These are phyloP conservation scores for Norana najaformis DNA, from an alignment of 2,888 invertebrate genomes.

Conservation along the genomic window DNA sequence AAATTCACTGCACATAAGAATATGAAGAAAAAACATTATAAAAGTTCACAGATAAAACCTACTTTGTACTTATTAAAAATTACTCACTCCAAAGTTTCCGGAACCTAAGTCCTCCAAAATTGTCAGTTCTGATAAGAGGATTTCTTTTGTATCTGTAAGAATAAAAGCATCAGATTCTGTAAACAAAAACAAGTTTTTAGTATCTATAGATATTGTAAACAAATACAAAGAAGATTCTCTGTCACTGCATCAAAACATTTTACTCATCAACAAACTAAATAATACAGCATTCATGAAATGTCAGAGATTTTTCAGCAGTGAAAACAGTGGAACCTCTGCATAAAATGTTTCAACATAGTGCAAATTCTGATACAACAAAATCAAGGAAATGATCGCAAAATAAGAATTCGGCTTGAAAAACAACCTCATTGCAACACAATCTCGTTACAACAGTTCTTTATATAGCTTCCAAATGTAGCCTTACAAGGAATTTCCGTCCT, in stretches of 20 bases:
- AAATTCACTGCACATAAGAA: background rate
- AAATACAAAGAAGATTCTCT: background rate
- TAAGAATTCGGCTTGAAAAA: too few species aligned
- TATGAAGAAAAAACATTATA: background rate
- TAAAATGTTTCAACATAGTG: too few species aligned
- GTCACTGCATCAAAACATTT: background rate
- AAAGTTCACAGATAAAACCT: background rate
- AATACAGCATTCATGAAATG: background rate
- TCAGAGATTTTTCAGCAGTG: too few species aligned
- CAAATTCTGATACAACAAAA: too few species aligned
- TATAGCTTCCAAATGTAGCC: too few species aligned
- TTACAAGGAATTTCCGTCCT: too few species aligned
- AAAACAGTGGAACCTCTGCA: too few species aligned
- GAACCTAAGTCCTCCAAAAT: background rate
- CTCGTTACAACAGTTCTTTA: too few species aligned
- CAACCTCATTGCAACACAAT: too few species aligned
- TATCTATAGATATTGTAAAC: background rate
- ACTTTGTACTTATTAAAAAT: background rate
- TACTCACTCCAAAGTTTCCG: background rate
- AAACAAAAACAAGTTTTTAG: background rate
- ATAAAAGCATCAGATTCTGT: background rate
- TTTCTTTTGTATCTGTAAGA: background rate
- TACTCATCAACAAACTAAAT: background rate
- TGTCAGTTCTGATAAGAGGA: slow-evolving; percentile 13
- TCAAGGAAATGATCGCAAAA: too few species aligned